Evolutionary conservation across 2,113 vertebrate species (phyloP), one percentile per base, ranked within the genome.

Genomic region (Setophaga kirtlandii): DNA sequence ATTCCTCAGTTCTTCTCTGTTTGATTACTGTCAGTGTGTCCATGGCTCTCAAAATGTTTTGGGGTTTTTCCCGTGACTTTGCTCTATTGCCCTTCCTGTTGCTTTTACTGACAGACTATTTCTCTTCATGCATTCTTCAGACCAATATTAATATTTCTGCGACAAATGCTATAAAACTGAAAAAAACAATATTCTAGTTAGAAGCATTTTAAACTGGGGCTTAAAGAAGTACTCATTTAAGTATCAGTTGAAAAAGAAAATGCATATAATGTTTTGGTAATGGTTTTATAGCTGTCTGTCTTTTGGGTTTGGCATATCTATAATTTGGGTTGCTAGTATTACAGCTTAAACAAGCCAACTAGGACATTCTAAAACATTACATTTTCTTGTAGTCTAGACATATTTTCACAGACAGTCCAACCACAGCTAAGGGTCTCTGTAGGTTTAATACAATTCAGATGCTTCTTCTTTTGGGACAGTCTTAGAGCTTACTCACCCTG

Each of bases 21-120:
- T 75, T 31, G 63, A 55, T 46, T 37, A 47, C 42, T 87, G 6
- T 52, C 64, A 70, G 21, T 67, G 5, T 35, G 47, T 59, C 55
- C 35, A 9, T 6, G 19, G n/a, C 47, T 87, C 60, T 87, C 39
- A 74, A 74, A 87, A 70, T 27, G 25, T 46, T 67, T 60, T 0
- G 1, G 14, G 3, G 0, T 0, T 37, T 52, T 76, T 60, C 24
- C 63, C 0, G 0, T 70, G 25, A 37, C n/a, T 81, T 75, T 60
- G 30, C 28, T 89, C 52, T 78, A 2, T 44, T 67, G 44, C 16
- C 33, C 71, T 93, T 68, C 27, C 30, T 19, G n/a, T 31, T 93
- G 30, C 47, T 67, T 81, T 63, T 64, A 47, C 18, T 12, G 5
- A 56, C 44, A 68, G 47, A 47, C 4, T 28, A 9, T 59, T 77